Base-by-base conservation (phyloP, 2,888 invertebrate species). In the Drosophila mulleri region DNA sequence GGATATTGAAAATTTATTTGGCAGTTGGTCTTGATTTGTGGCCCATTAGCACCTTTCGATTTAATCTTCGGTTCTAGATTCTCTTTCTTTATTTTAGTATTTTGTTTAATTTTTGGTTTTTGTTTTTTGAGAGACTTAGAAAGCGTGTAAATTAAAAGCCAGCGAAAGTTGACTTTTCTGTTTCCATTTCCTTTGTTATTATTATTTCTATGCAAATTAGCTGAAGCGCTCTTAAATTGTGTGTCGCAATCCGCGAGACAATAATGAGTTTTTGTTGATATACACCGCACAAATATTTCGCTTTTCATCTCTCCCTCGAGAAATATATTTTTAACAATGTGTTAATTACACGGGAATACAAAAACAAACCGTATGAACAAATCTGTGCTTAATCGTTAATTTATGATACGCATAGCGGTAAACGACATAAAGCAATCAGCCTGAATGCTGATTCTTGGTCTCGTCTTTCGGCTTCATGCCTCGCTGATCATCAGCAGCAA, bases 381-480 rank as follows among this genome's bases (percentile, higher is more conserved):
- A 84, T 87, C 82, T 82, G 82, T 75, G 84, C 87, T 87, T 87
- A 85, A 85, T 88, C 85, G 85, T 88, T 82, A 85, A 85, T 85
- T 85, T 88, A 85, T 85, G 83, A 81, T 82, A 72, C 75, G 72
- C 61, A 61, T 84, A 85, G 88, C 84, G 84, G 84, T 87, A 84
- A 87, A 82, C 68, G 82, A 80, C 67, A 37, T 39, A 23, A 50
- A 64, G 65, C 78, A 80, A 78, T 78, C 80, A 72, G 67, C 50
- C 41, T 29, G 59, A 61, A 60, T 58, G 52, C 44, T 53, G 68
- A 44, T 69, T 57, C 56, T 56, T 9, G 14, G 48, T 12, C 37
- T 14, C 26, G 45, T 47, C 62, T 66, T 61, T 54, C 61, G 63
- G 63, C 48, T 62, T 72, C 68, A 61, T 76, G 83, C 86, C 83